Conservation (phyloP, 1,140 invertebrate genomes). For the Pygmarrhopalites habei region DNA sequence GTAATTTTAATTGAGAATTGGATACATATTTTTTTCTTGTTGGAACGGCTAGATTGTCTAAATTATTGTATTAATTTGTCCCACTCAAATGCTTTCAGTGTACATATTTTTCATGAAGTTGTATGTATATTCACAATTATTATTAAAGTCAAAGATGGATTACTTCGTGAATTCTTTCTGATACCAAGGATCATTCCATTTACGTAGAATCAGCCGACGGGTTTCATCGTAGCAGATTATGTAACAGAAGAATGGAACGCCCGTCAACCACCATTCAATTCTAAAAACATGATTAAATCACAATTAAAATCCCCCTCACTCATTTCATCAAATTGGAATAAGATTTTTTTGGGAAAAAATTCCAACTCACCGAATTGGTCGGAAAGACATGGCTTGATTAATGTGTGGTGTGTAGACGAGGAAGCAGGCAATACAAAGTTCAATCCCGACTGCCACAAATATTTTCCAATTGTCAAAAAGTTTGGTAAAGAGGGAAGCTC, state of each 20-base stretch:
- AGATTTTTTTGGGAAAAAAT: neutral
- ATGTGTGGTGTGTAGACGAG: conserved; percentile 51
- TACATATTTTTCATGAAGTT: no score
- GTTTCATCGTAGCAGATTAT: conserved; percentile 73
- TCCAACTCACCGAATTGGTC: conserved; percentile 44
- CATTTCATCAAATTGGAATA: neutral
- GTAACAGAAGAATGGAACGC: conserved; percentile 63
- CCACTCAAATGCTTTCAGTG: no score
- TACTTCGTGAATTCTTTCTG: no score
- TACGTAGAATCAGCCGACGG: conserved; percentile 59
- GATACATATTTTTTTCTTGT: no score
- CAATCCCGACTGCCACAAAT: conserved; percentile 59
- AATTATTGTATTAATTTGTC: no score
- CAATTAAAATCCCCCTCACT: neutral
- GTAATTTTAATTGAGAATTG: no score
- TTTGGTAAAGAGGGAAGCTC: conserved; percentile 57
- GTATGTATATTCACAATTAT: no score
- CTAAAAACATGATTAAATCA: conserved; percentile 41
- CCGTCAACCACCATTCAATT: conserved; percentile 67
- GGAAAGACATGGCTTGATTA: conserved; percentile 46
- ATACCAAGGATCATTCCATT: conserved; percentile 57
- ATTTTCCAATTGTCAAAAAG: conserved; percentile 65
- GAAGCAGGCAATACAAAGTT: conserved; percentile 59
- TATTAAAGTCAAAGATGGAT: no score
- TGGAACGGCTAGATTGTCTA: no score